Evolutionary conservation across 1,140 invertebrate species (phyloP).

Genomic region (Cyrtorhinus lividipennis): DNA sequence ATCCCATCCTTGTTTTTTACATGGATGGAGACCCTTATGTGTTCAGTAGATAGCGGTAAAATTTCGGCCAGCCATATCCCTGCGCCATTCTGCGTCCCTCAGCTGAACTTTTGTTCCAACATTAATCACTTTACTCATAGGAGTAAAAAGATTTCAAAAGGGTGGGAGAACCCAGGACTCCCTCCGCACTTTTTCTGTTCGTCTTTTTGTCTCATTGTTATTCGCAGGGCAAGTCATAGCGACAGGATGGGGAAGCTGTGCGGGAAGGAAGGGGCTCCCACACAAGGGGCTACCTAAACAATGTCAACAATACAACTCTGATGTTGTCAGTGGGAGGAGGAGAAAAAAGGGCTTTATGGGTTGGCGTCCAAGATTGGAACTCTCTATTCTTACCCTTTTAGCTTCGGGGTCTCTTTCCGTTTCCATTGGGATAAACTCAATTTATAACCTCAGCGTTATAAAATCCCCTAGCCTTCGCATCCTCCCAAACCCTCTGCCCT

Average conservation of each 20-base stretch:
- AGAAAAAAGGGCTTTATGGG: not conserved
- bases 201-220: constrained; percentile 2
- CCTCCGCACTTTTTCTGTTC: not conserved
- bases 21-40: not conserved
- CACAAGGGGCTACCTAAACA: constrained; percentile 6
- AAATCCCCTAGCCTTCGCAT: not conserved
- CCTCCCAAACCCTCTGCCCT: not conserved
- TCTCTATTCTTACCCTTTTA: constrained; percentile 8
- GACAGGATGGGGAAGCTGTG: not conserved
- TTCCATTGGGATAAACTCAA: constrained; percentile 8
- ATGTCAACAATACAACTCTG: constrained; percentile 9
- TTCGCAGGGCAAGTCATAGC: not conserved
- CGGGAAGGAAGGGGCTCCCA: not conserved
- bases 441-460: constrained; percentile 5
- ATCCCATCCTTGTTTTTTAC: not conserved
- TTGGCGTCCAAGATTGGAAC: not conserved
- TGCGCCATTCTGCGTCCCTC: not conserved
- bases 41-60: not conserved
- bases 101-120: not conserved
- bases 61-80: too few relatives aligned
- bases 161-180: not conserved
- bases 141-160: constrained; percentile 5
- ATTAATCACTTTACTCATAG: constrained; percentile 8
- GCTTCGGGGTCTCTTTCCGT: not conserved
- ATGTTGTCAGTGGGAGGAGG: not conserved